These are phyloP conservation scores for Platyscapa corneri DNA, from an alignment of 1,140 invertebrate genomes.

Conservation along the genomic window DNA sequence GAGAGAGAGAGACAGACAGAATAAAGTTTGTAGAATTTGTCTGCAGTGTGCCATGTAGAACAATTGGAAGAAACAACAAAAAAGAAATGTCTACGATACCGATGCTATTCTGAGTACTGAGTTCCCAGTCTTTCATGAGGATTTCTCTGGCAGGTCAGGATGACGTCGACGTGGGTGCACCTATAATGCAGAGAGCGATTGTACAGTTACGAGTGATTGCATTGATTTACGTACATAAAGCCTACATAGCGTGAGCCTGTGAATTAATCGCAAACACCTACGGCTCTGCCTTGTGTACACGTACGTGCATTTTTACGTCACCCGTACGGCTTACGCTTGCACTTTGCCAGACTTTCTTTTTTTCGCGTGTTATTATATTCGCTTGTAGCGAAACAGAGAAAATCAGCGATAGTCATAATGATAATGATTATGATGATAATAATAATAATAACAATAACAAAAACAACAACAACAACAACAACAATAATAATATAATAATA, in stretches of 20 bases:
- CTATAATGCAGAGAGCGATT: conserved; percentile 73
- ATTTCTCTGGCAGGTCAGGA: conserved; percentile 75
- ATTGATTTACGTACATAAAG: conserved; percentile 51
- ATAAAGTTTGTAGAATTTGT: background rate
- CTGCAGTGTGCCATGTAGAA: conserved; percentile 30
- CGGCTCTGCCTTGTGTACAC: background rate
- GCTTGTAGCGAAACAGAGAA: background rate
- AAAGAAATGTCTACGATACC: conserved; percentile 74
- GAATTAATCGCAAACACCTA: conserved; percentile 41
- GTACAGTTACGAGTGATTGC: conserved; percentile 60
- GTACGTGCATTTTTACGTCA: background rate
- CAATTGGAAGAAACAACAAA: conserved; percentile 61
- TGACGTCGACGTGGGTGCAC: conserved; percentile 74
- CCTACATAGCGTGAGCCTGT: conserved; percentile 37
- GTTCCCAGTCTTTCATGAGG: conserved; percentile 77
- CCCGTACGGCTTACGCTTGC: no score
- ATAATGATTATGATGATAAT: no score
- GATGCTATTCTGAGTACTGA: conserved; percentile 76
- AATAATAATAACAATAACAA: no score
- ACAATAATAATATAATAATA: no score
- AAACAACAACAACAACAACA: no score
- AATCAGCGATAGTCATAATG: conserved; percentile 13
- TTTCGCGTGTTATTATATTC: background rate
- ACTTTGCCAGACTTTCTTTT: background rate
- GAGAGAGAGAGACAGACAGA: background rate